Evolutionary conservation across 2,888 invertebrate species (phyloP), one percentile per base, ranked within the genome.

Genomic region (Nomada ruficornis): DNA sequence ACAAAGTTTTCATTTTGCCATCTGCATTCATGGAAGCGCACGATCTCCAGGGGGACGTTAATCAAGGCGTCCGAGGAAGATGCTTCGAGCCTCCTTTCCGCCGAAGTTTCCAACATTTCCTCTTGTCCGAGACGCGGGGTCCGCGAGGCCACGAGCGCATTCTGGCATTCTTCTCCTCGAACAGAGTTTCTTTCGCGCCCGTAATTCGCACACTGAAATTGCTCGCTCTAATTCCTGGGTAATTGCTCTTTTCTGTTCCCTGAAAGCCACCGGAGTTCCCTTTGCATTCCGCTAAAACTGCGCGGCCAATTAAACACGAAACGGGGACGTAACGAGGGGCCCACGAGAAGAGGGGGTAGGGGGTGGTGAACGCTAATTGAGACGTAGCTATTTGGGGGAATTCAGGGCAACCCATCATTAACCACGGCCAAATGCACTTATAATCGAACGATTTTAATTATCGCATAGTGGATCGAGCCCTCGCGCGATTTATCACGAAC

Each of bases 301-400:
- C 89, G 72, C 85, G 63, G 74, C 88, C 92, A 91, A 93, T 93
- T 92, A 92, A 92, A 87, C 80, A 83, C 77, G 55, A 42, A 54
- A 20, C 23, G 54, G 7, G 29, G 20, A 11, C 5, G 20, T 9
- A 1, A 4, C 13, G 52, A 10, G 52, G 68, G 77, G 82, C 59
- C 85, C 20, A 20, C 70, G 70, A 36, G 92, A 92, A 87, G 83
- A 74, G 57, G 57, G 60, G 60, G 4, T 9, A 10, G 13, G 23
- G 7, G 7, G 65, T 20, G 65, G 62, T 42, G 52, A 47, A 47
- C n/a, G 82, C 90, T 93, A 93, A 93, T 93, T 93, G 93, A 93
- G 93, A 93, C 91, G 89, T 93, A 91, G 89, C 89, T 89, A 91
- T 90, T 90, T 89, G 89, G 82, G 69, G 84, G 89, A 90, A 92